Evolutionary conservation across 2,113 vertebrate species (phyloP).

Genomic region (Rhea americana): DNA sequence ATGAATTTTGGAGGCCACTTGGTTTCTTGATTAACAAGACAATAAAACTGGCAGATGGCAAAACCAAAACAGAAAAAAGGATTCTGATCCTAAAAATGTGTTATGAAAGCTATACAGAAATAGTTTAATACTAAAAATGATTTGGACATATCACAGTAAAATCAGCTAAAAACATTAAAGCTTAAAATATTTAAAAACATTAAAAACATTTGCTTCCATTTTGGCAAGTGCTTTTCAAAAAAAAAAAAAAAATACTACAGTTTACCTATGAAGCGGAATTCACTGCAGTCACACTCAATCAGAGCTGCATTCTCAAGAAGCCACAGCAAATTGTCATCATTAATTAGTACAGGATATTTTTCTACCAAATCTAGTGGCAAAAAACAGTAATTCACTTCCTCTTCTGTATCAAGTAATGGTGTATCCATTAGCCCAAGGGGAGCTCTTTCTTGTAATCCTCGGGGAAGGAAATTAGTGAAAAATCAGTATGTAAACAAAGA

Average conservation of each 20-base stretch:
- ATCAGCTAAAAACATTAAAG: not conserved
- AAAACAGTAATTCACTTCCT: slow-evolving; percentile 76
- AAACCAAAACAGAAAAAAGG: not conserved
- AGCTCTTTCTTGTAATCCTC: slow-evolving; percentile 69
- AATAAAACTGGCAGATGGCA: not conserved
- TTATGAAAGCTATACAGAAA: not conserved
- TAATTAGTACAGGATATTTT: slow-evolving; percentile 73
- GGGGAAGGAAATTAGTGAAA: not conserved
- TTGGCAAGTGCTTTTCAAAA: not conserved
- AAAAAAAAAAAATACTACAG: not conserved
- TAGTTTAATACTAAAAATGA: not conserved
- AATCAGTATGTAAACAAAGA: not conserved
- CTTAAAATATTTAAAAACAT: too few species aligned
- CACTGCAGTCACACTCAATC: slow-evolving; percentile 67
- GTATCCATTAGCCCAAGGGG: slow-evolving; percentile 75
- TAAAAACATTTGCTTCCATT: not conserved
- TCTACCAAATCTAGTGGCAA: slow-evolving; percentile 71
- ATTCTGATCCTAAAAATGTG: not conserved
- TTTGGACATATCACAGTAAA: not conserved
- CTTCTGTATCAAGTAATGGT: slow-evolving; percentile 72
- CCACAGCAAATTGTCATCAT: slow-evolving; percentile 76
- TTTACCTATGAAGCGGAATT: slow-evolving; percentile 79
- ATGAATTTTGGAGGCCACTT: not conserved
- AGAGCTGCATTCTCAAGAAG: slow-evolving; percentile 71
- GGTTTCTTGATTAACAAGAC: not conserved